These are phyloP conservation scores for Drosophila meridionalis DNA, from an alignment of 2,888 invertebrate genomes.

Conservation along the genomic window DNA sequence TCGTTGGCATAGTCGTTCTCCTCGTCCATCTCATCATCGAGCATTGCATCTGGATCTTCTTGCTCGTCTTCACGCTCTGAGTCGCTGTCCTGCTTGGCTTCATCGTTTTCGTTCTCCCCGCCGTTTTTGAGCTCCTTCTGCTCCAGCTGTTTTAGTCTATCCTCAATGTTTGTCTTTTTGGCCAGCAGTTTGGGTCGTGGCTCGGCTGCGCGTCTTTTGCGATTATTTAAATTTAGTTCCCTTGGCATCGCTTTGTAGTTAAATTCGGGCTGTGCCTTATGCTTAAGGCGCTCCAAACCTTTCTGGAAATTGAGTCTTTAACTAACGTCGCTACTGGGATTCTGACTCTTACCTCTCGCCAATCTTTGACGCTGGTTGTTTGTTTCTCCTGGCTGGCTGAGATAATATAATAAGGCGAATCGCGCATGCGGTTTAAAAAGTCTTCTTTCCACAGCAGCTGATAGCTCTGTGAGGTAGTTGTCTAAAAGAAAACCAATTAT, in stretches of 20 bases:
- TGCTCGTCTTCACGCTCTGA: slow-evolving; percentile 83
- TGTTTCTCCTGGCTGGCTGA: slow-evolving; percentile 55
- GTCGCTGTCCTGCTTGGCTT: slow-evolving; percentile 88
- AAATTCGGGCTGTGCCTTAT: slow-evolving; percentile 80
- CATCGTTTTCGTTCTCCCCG: slow-evolving; percentile 86
- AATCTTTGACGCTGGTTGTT: slow-evolving; percentile 50
- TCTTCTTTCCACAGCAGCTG: slow-evolving; percentile 90
- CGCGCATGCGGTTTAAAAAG: slow-evolving; percentile 89
- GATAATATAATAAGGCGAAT: slow-evolving; percentile 86
- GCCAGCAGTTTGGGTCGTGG: slow-evolving; percentile 36
- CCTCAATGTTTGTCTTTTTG: slow-evolving; percentile 81
- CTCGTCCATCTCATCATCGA: slow-evolving; percentile 94
- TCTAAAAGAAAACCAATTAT: slow-evolving; percentile 54
- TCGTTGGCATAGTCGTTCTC: slow-evolving; percentile 95
- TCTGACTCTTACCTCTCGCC: slow-evolving; percentile 57
- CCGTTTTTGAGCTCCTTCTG: slow-evolving; percentile 86
- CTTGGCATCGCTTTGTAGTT: slow-evolving; percentile 88
- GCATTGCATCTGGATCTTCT: slow-evolving; percentile 74
- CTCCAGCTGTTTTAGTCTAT: slow-evolving; percentile 88
- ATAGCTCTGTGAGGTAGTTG: slow-evolving; percentile 88
- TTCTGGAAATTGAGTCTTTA: slow-evolving; percentile 53
- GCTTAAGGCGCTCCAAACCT: slow-evolving; percentile 74
- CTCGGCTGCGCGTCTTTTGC: slow-evolving; percentile 69
- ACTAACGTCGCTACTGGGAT: not conserved
- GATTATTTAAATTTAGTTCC: slow-evolving; percentile 85